These are phyloP conservation scores for Cancer borealis DNA, from an alignment of 2,888 invertebrate genomes.

Conservation along the genomic window DNA sequence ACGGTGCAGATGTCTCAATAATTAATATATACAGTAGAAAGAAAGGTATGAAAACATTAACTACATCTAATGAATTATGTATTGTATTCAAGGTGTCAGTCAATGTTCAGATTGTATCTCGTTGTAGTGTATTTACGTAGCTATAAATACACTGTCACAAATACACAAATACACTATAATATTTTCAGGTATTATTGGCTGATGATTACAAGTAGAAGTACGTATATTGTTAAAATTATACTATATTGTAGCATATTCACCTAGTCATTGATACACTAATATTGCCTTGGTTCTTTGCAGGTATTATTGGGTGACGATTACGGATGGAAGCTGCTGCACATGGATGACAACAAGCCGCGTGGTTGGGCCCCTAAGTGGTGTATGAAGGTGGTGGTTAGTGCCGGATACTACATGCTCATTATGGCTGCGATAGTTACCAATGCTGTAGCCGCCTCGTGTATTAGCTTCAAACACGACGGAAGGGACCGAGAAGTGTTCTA, in stretches of 20 bases:
- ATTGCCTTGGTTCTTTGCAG: conserved; percentile 78
- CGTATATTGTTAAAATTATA: too few species aligned
- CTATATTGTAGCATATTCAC: too few species aligned
- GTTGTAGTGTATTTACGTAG: too few species aligned
- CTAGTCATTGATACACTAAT: too few species aligned
- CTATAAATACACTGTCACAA: too few species aligned
- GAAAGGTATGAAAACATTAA: too few species aligned
- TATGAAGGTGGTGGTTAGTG: conserved; percentile 91
- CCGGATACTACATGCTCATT: conserved; percentile 94
- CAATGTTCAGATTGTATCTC: too few species aligned
- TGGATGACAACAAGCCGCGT: conserved; percentile 97
- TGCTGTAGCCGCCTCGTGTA: conserved; percentile 96
- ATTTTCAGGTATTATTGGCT: conserved; percentile 85
- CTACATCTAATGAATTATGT: too few species aligned
- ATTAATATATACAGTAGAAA: too few species aligned
- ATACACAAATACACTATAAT: background rate
- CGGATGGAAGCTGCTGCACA: conserved; percentile 96
- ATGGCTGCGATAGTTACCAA: conserved; percentile 97
- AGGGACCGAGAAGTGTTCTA: conserved; percentile 86
- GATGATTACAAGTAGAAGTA: too few species aligned
- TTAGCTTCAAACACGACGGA: conserved; percentile 93
- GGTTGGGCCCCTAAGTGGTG: conserved; percentile 92
- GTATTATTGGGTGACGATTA: conserved; percentile 93
- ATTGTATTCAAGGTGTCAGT: too few species aligned
- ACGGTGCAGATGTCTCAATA: too few species aligned